Evolutionary conservation across 2,113 vertebrate species (phyloP).

Genomic region (Gasterosteus nipponicus): DNA sequence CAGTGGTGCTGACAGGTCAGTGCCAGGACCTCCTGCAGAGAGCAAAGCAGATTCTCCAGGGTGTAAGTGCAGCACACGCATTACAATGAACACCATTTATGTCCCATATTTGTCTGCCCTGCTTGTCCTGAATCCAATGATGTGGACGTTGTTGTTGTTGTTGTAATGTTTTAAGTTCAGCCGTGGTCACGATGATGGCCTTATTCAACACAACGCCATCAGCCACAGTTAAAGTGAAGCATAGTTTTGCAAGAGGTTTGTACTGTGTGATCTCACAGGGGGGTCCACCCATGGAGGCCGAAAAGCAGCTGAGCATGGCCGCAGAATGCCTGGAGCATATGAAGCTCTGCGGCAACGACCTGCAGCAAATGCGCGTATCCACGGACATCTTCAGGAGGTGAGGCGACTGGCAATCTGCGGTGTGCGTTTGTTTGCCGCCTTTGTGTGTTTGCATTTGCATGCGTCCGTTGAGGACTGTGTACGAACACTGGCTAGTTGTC

Average conservation of each 20-base stretch:
- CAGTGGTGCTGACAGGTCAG: background rate
- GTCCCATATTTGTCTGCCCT: background rate
- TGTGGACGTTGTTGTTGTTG: too few relatives aligned
- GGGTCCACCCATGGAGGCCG: slow-evolving; percentile 63
- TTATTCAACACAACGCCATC: too few relatives aligned
- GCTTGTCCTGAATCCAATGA: background rate
- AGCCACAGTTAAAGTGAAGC: background rate
- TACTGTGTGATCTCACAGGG: slow-evolving; percentile 55
- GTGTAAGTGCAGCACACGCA: slow-evolving; percentile 60
- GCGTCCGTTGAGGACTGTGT: background rate
- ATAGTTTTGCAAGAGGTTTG: background rate
- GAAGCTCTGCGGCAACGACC: slow-evolving; percentile 77
- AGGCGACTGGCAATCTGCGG: background rate
- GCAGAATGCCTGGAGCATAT: slow-evolving; percentile 85
- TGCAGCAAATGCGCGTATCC: slow-evolving; percentile 84
- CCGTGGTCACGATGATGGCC: background rate
- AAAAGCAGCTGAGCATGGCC: slow-evolving; percentile 80
- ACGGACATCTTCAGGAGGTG: slow-evolving; percentile 86
- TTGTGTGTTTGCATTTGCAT: background rate
- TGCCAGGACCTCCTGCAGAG: slow-evolving; percentile 58
- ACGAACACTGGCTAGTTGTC: background rate
- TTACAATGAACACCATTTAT: background rate
- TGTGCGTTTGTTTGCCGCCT: background rate
- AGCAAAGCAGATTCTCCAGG: slow-evolving; percentile 46
- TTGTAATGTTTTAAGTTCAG: background rate